phyloP scores from a whole-genome alignment of 2,797 vertebrate genomes.

The Lagorchestes hirsutus region DNA sequence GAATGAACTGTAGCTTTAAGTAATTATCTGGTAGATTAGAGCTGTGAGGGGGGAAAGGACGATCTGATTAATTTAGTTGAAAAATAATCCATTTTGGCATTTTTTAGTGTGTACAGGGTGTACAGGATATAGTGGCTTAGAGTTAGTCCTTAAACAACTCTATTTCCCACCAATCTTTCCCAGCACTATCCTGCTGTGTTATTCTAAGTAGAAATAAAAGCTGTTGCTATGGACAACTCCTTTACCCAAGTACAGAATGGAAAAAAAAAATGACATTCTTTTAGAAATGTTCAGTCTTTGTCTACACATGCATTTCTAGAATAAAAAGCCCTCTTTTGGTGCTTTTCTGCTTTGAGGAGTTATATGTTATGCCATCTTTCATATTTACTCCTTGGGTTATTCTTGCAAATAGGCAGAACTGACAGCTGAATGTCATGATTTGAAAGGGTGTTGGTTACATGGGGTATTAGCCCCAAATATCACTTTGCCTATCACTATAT shows the following conservation, averaged over 20 bases:
- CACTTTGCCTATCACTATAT: background rate
- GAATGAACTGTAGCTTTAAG: background rate
- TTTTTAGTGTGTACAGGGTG: background rate
- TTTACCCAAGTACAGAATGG: background rate
- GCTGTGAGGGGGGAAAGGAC: background rate
- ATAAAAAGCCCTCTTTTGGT: background rate
- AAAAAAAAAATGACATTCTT: background rate
- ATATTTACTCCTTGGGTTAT: background rate
- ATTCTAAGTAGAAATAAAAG: background rate
- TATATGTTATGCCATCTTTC: background rate
- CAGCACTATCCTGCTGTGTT: background rate
- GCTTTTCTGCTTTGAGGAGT: background rate
- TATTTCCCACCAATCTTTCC: background rate
- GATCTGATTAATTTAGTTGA: background rate
- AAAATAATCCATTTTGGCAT: background rate
- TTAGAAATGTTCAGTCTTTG: background rate
- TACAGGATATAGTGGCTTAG: background rate
- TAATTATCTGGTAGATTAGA: background rate
- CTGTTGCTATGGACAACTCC: slow-evolving; percentile 8
- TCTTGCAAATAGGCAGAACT: background rate
- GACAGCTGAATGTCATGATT: background rate
- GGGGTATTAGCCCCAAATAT: background rate
- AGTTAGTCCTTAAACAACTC: background rate
- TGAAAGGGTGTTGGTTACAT: background rate
- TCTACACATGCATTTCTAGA: background rate